Base-by-base conservation (phyloP, 2,888 invertebrate genomes). In the Perithous albicinctus region DNA sequence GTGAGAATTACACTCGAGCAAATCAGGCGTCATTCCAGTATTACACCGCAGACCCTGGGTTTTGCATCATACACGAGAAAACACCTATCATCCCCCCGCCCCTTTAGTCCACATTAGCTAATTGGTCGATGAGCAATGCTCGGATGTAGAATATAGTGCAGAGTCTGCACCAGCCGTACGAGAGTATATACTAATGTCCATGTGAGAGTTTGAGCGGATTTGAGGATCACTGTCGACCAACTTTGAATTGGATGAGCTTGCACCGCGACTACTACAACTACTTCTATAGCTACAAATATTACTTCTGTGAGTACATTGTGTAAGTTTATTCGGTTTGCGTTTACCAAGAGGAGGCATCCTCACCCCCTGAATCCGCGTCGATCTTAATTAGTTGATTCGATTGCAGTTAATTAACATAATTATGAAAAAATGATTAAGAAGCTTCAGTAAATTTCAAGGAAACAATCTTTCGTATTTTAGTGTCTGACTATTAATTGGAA, bases 241-340 rank as follows among this genome's bases (percentile, higher is more conserved):
- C 80, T 85, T 86, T 85, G 78, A 84, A 86, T 85, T 85, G 80
- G 78, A 79, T 77, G 85, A 86, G 78, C 69, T 76, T 77, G 75
- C 67, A 18, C 66, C 72, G 59, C n/a, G n/a, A n/a, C n/a, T n/a
- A 72, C 76, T 72, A 77, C 74, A 51, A 43, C 61, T 54, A 61
- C 76, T 67, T n/a, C 54, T 23, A 46, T 72, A 51, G 64, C 78
- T 72, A 66, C 78, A 59, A 78, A 78, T 77, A 79, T 63, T 56
- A 59, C 75, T 20, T 35, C 46, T 75, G 63, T 54, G 67, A 51
- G 54, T 77, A 15, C 54, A 54, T 23, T 70, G 15, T 66, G 43
- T 61, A 12, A 7, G 46, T 38, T 43, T 38, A 41, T 75, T 61
- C 20, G 56, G 63, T 74, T 63, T 70, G 78, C 59, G 51, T n/a